phyloP scores from a whole-genome alignment of 23 tunicate genomes.

The Clavelina lepadiformis region DNA sequence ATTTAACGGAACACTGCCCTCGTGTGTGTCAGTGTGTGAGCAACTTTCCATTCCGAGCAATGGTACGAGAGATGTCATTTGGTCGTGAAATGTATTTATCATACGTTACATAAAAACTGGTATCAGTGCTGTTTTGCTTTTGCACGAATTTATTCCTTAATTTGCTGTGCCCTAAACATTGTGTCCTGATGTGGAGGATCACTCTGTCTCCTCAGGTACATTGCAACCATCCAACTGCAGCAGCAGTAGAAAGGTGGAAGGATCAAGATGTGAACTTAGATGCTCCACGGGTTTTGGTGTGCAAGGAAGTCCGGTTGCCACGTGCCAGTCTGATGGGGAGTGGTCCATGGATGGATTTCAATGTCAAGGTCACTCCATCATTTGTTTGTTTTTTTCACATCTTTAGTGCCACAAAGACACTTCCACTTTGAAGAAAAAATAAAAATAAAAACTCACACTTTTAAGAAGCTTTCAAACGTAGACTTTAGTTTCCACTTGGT shows the following conservation, averaged over 20 bases:
- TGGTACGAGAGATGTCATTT: too few relatives aligned
- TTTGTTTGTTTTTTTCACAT: too few relatives aligned
- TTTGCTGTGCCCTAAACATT: background rate
- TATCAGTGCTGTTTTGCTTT: too few relatives aligned
- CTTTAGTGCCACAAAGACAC: background rate
- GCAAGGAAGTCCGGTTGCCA: background rate
- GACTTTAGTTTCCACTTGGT: too few relatives aligned
- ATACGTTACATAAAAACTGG: too few relatives aligned
- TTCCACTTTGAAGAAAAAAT: too few relatives aligned
- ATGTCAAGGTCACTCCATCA: constrained; percentile 6
- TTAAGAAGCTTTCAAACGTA: too few relatives aligned
- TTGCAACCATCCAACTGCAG: constrained; percentile 18
- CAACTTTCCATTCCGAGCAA: constrained; percentile 12
- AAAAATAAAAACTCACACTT: too few relatives aligned
- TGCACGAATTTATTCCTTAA: background rate
- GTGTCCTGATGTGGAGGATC: background rate
- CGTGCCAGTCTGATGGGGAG: constrained; percentile 7
- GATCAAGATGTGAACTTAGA: constrained; percentile 10
- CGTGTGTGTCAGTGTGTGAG: constrained; percentile 41
- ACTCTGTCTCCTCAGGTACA: constrained; percentile 1
- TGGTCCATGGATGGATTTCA: constrained; percentile 11
- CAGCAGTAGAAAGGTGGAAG: constrained; percentile 2
- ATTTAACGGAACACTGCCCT: constrained; percentile 33
- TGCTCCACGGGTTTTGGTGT: constrained; percentile 21
- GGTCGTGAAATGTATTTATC: too few relatives aligned